A percentile compares a stretch with the other conserved stretches of the same genome.
These are phyloP conservation scores for Agrochola macilenta DNA, from an alignment of 2,888 invertebrate genomes.

Conservation along the genomic window DNA sequence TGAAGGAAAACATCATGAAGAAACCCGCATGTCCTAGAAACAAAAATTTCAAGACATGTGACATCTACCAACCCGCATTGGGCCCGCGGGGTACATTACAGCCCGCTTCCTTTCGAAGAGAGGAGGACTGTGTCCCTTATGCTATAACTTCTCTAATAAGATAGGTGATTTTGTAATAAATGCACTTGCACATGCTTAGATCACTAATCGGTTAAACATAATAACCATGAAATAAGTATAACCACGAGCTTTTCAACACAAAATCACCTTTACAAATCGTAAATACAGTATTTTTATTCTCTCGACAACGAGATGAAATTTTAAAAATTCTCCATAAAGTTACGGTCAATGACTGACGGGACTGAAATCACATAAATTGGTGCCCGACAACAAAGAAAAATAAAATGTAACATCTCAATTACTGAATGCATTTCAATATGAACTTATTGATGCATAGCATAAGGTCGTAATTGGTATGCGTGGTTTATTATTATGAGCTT, in stretches of 20 bases:
- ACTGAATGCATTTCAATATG: conserved; percentile 58
- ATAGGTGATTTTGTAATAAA: not conserved
- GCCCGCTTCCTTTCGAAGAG: too few species aligned
- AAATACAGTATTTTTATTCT: conserved; percentile 55
- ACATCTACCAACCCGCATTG: too few species aligned
- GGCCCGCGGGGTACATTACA: too few species aligned
- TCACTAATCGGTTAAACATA: not conserved
- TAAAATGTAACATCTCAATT: conserved; percentile 76
- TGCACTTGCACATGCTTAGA: not conserved
- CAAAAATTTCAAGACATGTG: too few species aligned
- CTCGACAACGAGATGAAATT: conserved; percentile 68
- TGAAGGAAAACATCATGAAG: too few species aligned
- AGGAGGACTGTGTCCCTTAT: too few species aligned
- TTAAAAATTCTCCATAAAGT: conserved; percentile 70
- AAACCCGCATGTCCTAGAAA: too few species aligned
- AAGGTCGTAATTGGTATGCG: conserved; percentile 60
- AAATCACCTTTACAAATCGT: conserved; percentile 27
- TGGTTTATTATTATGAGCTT: conserved; percentile 55
- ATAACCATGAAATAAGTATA: conserved; percentile 8
- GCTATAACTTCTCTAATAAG: too few species aligned
- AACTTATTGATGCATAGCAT: conserved; percentile 49
- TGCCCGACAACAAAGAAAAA: conserved; percentile 71
- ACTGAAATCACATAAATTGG: conserved; percentile 77
- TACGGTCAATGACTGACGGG: conserved; percentile 74
- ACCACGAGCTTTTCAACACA: conserved; percentile 21